Evolutionary conservation across 1,140 invertebrate species (phyloP), one percentile per base, ranked within the genome.

Genomic region (Laupala kohalensis): DNA sequence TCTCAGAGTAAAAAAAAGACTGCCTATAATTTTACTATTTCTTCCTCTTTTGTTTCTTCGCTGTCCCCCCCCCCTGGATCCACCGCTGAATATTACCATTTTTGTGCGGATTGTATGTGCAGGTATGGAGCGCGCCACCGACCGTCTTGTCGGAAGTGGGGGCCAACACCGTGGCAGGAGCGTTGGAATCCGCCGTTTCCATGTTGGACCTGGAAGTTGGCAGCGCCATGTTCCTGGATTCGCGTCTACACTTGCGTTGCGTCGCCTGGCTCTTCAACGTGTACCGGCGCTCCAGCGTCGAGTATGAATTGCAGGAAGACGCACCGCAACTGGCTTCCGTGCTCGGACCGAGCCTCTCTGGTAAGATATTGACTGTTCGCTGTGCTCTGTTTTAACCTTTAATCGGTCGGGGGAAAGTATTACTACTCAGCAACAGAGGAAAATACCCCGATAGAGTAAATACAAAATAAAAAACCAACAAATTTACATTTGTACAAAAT

Each of bases 261-360:
- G 72, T 29, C 19, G 72, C 72, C 19, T 64, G 25, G 19, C 69
- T 73, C 63, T 73, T 67, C 27, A 69, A 69, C 9, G 53, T 73
- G 9, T 73, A 73, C 24, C 72, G 66, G 63, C 72, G 72, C 6
- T 66, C 26, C 69, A 69, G 67, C 28, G 68, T 25, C 19, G 64
- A 69, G n/a, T 26, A 70, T 4, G 72, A 73, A 63, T 26, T 73
- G n/a, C n/a, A 24, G 25, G 72, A 73, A 26, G 72, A 69, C 5
- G 23, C 68, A 6, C 72, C 72, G 25, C 69, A 70, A 19, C 28
- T 73, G 19, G 68, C 72, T n/a, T 70, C 72, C 53, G 72, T 73
- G 24, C 26, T 63, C 5, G 29, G 26, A n/a, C 72, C 23, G 5
- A 29, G 28, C 64, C 24, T 67, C 53, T 23, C 71, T 3, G 71